phyloP scores from a whole-genome alignment of 2,888 invertebrate genomes.

The Gordius sp. region DNA sequence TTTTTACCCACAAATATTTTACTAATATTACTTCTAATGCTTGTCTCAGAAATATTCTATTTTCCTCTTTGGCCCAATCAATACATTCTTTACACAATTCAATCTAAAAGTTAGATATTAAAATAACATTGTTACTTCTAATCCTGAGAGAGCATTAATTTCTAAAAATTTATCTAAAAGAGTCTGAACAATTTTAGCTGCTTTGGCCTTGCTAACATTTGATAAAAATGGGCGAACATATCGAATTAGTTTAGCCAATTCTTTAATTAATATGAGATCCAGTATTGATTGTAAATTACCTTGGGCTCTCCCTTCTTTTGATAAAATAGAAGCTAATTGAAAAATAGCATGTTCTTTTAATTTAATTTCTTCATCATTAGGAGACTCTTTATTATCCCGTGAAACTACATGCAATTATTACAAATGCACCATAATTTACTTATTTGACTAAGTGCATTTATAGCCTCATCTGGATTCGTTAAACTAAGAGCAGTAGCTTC shows the following conservation, averaged over 20 bases:
- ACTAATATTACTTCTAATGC: slow-evolving; percentile 42
- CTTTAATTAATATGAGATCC: slow-evolving; percentile 24
- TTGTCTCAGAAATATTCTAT: slow-evolving; percentile 79
- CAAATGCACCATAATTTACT: too few relatives aligned
- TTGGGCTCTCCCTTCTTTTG: slow-evolving; percentile 60
- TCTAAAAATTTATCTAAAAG: slow-evolving; percentile 89
- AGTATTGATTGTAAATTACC: slow-evolving; percentile 25
- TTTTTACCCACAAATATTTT: slow-evolving; percentile 16
- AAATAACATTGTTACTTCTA: slow-evolving; percentile 37
- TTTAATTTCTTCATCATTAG: slow-evolving; percentile 56
- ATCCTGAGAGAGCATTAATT: slow-evolving; percentile 77
- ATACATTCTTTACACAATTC: slow-evolving; percentile 55
- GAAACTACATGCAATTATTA: too few relatives aligned
- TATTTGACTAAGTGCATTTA: too few relatives aligned
- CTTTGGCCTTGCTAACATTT: slow-evolving; percentile 88
- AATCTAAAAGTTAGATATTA: slow-evolving; percentile 26
- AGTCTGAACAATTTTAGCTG: slow-evolving; percentile 81
- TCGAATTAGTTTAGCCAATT: slow-evolving; percentile 48
- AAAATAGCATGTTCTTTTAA: slow-evolving; percentile 74
- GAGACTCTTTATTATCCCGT: too few relatives aligned
- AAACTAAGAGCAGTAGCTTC: too few relatives aligned
- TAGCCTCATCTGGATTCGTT: too few relatives aligned
- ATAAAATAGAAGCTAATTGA: slow-evolving; percentile 63
- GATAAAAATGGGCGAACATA: slow-evolving; percentile 76
- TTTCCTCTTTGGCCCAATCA: slow-evolving; percentile 94